Base-by-base conservation (phyloP, 2,113 vertebrate genomes). In the Caloenas nicobarica region DNA sequence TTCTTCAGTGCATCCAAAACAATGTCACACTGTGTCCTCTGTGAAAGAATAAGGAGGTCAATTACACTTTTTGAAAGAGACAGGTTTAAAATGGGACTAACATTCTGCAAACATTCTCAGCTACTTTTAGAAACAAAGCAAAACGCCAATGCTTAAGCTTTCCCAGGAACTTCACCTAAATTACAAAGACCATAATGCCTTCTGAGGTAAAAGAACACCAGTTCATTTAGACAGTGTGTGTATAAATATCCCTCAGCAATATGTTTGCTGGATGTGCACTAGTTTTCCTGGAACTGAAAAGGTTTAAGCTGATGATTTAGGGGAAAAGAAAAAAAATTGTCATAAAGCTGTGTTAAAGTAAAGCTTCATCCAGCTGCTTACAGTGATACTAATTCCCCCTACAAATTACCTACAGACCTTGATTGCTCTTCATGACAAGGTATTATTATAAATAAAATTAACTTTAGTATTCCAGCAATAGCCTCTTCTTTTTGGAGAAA, bases 51-150 rank as follows among this genome's bases (percentile, higher is more conserved):
- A 70, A 87, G 50, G 44, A 91, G 66, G 29, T 42, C 79, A 79
- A 19, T 62, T 65, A 46, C 8, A 61, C 12, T 79, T 80, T 48
- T 56, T 53, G 76, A 86, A 84, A n/a, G 6, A 88, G 88, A 60
- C 21, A n/a, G 23, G 24, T 68, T 93, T 86, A 64, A 93, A 87
- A 88, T 29, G 17, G 42, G 19, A 78, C 24, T 81, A 78, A 44
- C 44, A 18, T 81, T 57, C 65, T 88, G 76, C 51, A 81, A 81
- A 84, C 13, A 26, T 74, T 74, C 22, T 57, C 65, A 57, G 64
- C 51, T 94, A 40, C 82, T 91, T 94, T 91, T 68, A 93, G 69
- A 86, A 93, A 68, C 38, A 91, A 77, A 89, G n/a, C 82, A 72
- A 86, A 96, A 84, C 2, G 44, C 66, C 19, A 25, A 48, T 56